Evolutionary conservation across 2,797 vertebrate species (phyloP), one percentile per base, ranked within the genome.

Genomic region (Todus mexicanus): DNA sequence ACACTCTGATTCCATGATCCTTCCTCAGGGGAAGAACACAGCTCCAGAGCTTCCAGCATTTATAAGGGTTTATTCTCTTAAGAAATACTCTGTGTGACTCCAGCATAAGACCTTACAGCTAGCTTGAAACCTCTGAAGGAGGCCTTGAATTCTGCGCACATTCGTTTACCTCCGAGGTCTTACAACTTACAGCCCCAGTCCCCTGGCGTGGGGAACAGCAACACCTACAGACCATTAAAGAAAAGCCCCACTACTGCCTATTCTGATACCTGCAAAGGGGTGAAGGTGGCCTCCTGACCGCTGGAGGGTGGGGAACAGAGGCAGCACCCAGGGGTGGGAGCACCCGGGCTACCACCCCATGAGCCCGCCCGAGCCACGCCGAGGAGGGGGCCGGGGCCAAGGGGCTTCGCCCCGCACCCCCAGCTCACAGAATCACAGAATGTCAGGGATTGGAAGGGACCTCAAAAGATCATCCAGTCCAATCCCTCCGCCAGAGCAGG

Each of bases 141-240:
- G 9, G 5, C 25, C 12, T 17, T 26, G 10, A 40, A 48, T 6
- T 9, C 15, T 5, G 1, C 1, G 2, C 4, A 35, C 25, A 33
- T 38, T 1, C 6, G 9, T 12, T 68, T 15, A 56, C 9, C 51
- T 54, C 18, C 1, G 10, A 10, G 0, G 1, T 19, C 70, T 54
- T 29, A 15, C 18, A 66, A 4, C 11, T 15, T 4, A 4, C 9
- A 84, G 47, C n/a, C 51, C 23, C 5, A 59, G n/a, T 3, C 7
- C 3, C 18, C 6, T 4, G 5, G 40, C 0, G 15, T 0, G 29
- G 13, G 20, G 19, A 37, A 47, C 15, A 26, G 13, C 63, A 45
- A 4, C 16, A 21, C 1, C 19, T 11, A 8, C 51, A 12, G 15
- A 8, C 7, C 7, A 29, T 4, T 25, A 37, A 12, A 59, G 15